Conservation (phyloP, 2,113 vertebrate genomes). For the Tragelaphus imberbis region DNA sequence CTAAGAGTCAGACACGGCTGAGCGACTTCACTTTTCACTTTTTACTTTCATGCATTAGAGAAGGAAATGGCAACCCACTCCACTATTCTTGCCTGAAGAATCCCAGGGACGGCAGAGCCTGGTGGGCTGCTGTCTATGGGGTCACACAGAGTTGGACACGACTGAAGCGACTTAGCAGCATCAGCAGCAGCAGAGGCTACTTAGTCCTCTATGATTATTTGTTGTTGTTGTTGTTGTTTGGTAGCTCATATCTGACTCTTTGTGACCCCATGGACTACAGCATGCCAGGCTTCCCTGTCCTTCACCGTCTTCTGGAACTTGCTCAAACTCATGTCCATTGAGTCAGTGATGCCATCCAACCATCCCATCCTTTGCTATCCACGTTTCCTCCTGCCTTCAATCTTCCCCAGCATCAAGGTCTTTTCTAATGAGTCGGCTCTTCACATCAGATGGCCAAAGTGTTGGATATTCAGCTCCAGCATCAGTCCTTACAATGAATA, state of each 20-base stretch:
- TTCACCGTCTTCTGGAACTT: background rate
- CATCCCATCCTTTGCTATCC: background rate
- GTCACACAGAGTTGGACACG: rapidly evolving
- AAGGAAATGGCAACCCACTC: too few species aligned
- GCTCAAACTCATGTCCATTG: background rate
- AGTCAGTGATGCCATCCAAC: background rate
- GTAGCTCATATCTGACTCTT: background rate
- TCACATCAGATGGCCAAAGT: background rate
- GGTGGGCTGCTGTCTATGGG: too few species aligned
- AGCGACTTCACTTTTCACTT: too few species aligned
- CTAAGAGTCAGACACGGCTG: too few species aligned
- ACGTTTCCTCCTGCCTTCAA: background rate
- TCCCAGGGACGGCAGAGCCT: too few species aligned
- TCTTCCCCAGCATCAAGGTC: background rate
- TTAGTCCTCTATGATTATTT: background rate
- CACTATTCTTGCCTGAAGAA: too few species aligned
- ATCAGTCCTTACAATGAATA: background rate
- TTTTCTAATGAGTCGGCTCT: background rate
- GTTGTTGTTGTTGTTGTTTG: background rate
- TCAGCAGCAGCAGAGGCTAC: background rate
- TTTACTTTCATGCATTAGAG: too few species aligned
- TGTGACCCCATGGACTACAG: background rate
- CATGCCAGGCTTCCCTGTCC: background rate
- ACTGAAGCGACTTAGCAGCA: too few species aligned
- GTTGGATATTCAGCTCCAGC: background rate